phyloP scores from a whole-genome alignment of 1,140 invertebrate genomes.

The Drosophila nigromelanica region DNA sequence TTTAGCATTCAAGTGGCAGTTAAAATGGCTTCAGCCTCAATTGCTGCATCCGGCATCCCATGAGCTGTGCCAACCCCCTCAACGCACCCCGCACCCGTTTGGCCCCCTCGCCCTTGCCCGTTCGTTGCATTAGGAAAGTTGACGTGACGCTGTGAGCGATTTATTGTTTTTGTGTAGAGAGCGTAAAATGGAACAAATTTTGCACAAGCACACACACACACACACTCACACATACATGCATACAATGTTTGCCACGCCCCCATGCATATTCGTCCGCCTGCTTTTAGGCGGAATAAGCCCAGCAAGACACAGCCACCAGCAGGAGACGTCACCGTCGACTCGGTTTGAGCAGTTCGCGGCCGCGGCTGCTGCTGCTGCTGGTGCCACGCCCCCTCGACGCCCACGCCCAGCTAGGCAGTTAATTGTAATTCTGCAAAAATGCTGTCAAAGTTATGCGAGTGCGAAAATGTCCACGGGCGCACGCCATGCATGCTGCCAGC shows the following conservation, averaged over 20 bases:
- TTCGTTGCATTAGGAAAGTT: constrained; percentile 73
- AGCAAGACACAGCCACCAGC: constrained; percentile 15
- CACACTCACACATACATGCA: constrained; percentile 8
- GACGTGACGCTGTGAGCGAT: constrained; percentile 80
- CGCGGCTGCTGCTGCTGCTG: constrained; percentile 3
- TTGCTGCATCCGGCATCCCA: constrained; percentile 62
- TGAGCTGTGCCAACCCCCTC: constrained; percentile 1
- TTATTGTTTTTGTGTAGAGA: constrained; percentile 80
- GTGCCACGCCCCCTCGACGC: not conserved
- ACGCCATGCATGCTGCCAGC: constrained; percentile 22
- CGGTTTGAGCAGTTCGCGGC: not conserved
- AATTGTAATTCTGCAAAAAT: constrained; percentile 79
- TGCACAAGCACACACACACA: constrained; percentile 21
- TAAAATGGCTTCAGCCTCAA: constrained; percentile 79
- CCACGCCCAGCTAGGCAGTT: constrained; percentile 50
- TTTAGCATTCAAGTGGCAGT: constrained; percentile 74
- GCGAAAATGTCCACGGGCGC: constrained; percentile 70
- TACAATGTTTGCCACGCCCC: constrained; percentile 27
- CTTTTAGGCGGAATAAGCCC: constrained; percentile 45
- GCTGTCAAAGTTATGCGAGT: constrained; percentile 78
- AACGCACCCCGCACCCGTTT: not conserved
- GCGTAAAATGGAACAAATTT: constrained; percentile 81
- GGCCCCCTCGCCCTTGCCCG: not conserved
- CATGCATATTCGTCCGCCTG: constrained; percentile 35
- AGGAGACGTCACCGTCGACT: constrained; percentile 9